These are phyloP conservation scores for Sussaba pulchella DNA, from an alignment of 2,888 invertebrate species.

Conservation along the genomic window DNA sequence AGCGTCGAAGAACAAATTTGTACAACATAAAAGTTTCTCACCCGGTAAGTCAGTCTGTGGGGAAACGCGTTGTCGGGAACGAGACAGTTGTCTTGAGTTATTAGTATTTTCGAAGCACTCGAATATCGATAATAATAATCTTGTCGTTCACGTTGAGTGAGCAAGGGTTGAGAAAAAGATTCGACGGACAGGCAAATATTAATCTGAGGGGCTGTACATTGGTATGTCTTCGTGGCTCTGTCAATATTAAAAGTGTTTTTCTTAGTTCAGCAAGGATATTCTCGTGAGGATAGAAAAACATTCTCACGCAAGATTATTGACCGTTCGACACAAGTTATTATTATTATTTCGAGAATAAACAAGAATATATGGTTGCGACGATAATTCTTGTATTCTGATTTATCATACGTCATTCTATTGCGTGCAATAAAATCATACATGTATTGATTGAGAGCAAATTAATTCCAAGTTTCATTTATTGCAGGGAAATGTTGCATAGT, in stretches of 20 bases:
- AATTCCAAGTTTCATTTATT: too few species aligned
- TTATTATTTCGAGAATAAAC: not conserved
- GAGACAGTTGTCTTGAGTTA: slow-evolving; percentile 23
- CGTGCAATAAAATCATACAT: not conserved
- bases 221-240: slow-evolving; percentile 45
- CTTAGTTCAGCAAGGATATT: slow-evolving; percentile 32
- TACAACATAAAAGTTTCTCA: slow-evolving; percentile 16
- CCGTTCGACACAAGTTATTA: not conserved
- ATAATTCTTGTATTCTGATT: not conserved
- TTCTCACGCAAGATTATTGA: slow-evolving; percentile 33
- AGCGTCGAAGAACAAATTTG: slow-evolving; percentile 46
- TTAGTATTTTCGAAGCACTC: slow-evolving; percentile 59
- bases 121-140: slow-evolving; percentile 49
- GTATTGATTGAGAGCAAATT: too few species aligned
- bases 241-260: slow-evolving; percentile 56
- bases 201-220: slow-evolving; percentile 28
- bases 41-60: slow-evolving; percentile 4
- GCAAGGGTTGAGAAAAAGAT: slow-evolving; percentile 21
- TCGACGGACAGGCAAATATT: slow-evolving; percentile 65
- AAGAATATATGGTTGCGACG: not conserved
- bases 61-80: slow-evolving; percentile 14
- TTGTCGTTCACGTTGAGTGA: slow-evolving; percentile 31
- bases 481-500: too few species aligned
- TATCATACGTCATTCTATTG: not conserved
- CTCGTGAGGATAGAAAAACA: slow-evolving; percentile 17